Percentiles rank a stretch among this genome's conserved stretches.
Conservation (phyloP, 1,140 invertebrate species). For the Saccostrea glomerata region DNA sequence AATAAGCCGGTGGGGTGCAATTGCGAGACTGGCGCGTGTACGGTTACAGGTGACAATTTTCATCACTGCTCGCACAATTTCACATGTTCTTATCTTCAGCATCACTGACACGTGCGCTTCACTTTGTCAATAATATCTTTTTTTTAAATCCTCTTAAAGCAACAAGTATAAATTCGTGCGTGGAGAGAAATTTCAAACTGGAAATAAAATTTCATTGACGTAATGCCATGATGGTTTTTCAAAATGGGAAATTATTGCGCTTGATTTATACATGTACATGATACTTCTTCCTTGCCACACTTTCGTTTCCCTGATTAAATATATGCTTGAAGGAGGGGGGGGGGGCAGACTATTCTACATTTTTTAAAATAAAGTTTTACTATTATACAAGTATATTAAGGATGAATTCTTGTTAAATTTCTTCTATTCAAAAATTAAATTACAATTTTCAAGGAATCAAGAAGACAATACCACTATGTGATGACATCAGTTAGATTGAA, state of each 20-base stretch:
- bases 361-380: too few relatives aligned
- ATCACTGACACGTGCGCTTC: neutral
- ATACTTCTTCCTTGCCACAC: too few relatives aligned
- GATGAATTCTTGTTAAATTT: too few relatives aligned
- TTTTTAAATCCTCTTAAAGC: neutral
- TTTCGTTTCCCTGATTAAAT: too few relatives aligned
- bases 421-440: too few relatives aligned
- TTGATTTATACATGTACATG: too few relatives aligned
- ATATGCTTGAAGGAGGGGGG: too few relatives aligned
- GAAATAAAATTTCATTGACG: neutral
- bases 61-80: neutral
- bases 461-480: too few relatives aligned
- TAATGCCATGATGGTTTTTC: neutral
- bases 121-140: neutral
- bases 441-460: too few relatives aligned
- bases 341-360: too few relatives aligned
- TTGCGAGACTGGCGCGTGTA: neutral
- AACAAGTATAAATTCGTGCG: neutral
- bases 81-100: neutral
- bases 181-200: neutral
- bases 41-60: neutral
- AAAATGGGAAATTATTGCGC: neutral
- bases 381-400: too few relatives aligned
- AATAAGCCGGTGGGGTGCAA: slow-evolving; percentile 5
- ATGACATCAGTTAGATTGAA: too few relatives aligned